These are phyloP conservation scores for Craterocephalus amniculus DNA, from an alignment of 2,797 vertebrate species.

Conservation along the genomic window DNA sequence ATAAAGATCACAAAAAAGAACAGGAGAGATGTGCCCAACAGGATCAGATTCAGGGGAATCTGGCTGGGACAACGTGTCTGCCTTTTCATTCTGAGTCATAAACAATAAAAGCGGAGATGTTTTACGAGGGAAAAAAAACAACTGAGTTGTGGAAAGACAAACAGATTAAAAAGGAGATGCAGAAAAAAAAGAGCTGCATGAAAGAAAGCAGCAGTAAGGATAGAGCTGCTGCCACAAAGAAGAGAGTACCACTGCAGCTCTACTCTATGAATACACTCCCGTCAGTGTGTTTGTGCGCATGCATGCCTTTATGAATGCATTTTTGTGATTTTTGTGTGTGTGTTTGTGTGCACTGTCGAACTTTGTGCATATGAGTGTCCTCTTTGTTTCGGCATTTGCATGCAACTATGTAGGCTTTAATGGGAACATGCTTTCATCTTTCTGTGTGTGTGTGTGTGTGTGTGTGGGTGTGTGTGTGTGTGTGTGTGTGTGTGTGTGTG, in stretches of 20 bases:
- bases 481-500: background rate
- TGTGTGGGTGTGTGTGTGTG: background rate
- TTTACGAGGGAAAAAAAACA: slow-evolving; percentile 13
- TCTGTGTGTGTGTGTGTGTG: slow-evolving; percentile 12
- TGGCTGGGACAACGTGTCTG: slow-evolving; percentile 37
- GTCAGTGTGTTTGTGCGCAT: slow-evolving; percentile 20
- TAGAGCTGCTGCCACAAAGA: slow-evolving; percentile 19
- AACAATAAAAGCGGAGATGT: slow-evolving; percentile 31
- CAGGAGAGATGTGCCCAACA: slow-evolving; percentile 17
- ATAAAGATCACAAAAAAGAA: slow-evolving; percentile 1
- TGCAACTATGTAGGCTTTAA: slow-evolving; percentile 58
- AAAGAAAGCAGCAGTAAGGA: slow-evolving; percentile 31
- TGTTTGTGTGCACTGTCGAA: slow-evolving; percentile 31
- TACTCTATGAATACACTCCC: slow-evolving; percentile 32
- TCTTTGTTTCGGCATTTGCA: slow-evolving; percentile 65
- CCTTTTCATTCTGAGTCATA: slow-evolving; percentile 30
- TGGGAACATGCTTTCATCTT: slow-evolving; percentile 42
- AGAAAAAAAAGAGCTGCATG: slow-evolving; percentile 17
- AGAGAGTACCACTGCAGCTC: slow-evolving; percentile 35
- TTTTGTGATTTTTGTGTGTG: background rate
- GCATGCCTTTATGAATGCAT: background rate
- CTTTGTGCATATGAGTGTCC: slow-evolving; percentile 53
- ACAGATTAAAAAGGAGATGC: slow-evolving; percentile 25
- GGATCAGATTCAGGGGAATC: slow-evolving; percentile 31
- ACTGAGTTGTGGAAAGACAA: slow-evolving; percentile 14